Conservation (phyloP, 1,140 invertebrate genomes). For the Calliphora vicina region DNA sequence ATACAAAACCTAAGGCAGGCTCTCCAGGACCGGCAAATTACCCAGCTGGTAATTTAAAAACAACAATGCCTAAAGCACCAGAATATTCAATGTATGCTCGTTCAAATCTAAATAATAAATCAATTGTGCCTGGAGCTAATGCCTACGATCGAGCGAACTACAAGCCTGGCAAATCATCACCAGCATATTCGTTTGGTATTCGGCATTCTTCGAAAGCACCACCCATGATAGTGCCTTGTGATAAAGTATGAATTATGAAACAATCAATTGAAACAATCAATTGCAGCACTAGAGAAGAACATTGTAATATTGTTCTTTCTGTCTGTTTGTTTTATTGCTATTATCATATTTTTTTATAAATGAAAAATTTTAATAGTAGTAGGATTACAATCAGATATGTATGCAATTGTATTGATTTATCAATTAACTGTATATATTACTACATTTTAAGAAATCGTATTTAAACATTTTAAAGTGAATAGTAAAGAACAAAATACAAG, state of each 20-base stretch:
- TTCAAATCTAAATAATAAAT: slow-evolving; percentile 31
- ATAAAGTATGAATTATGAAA: slow-evolving; percentile 51
- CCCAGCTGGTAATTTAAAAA: slow-evolving; percentile 52
- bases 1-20: slow-evolving; percentile 48
- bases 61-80: slow-evolving; percentile 55
- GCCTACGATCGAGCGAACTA: slow-evolving; percentile 59
- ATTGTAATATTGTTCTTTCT: too few relatives aligned
- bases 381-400: too few relatives aligned
- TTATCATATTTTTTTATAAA: too few relatives aligned
- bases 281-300: too few relatives aligned
- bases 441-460: too few relatives aligned
- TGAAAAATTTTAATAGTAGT: too few relatives aligned
- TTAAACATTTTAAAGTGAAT: too few relatives aligned
- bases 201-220: slow-evolving; percentile 53
- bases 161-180: slow-evolving; percentile 50
- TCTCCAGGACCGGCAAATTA: slow-evolving; percentile 71
- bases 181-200: slow-evolving; percentile 54
- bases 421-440: too few relatives aligned
- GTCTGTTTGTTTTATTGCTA: too few relatives aligned
- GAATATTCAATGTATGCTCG: slow-evolving; percentile 61
- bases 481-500: too few relatives aligned
- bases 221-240: slow-evolving; percentile 60
- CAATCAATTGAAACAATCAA: too few relatives aligned
- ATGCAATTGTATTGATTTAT: too few relatives aligned
- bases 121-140: slow-evolving; percentile 63